Evolutionary conservation across 2,113 vertebrate species (phyloP).

Genomic region (Lasiurus cinereus): DNA sequence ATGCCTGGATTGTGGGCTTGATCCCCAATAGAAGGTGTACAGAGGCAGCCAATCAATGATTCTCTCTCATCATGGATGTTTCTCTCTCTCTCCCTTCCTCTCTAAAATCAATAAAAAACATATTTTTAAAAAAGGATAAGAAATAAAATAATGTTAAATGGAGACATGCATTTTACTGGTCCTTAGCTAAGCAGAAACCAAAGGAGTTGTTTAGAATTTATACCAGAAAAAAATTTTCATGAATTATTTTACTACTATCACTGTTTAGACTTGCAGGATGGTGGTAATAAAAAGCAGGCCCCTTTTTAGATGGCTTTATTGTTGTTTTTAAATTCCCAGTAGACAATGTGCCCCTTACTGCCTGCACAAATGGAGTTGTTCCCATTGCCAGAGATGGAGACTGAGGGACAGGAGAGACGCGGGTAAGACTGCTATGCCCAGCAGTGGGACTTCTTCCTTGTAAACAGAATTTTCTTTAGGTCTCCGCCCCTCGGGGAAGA

Average conservation of each 20-base stretch:
- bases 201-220: slow-evolving; percentile 39
- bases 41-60: no score
- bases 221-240: background rate
- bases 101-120: no score
- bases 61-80: no score
- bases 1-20: no score
- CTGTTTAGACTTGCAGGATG: background rate
- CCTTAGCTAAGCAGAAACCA: background rate
- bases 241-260: background rate
- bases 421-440: background rate
- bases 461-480: background rate
- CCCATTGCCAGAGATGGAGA: background rate
- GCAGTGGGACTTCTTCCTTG: background rate
- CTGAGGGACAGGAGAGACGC: background rate
- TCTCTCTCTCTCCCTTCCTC: no score
- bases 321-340: background rate
- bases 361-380: background rate
- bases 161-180: background rate
- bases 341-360: background rate
- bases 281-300: background rate
- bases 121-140: background rate
- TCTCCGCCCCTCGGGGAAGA: background rate
- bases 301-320: background rate
- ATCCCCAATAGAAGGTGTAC: no score
- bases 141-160: background rate